phyloP scores from a whole-genome alignment of 1,140 invertebrate genomes.

The Cyclina sinensis region DNA sequence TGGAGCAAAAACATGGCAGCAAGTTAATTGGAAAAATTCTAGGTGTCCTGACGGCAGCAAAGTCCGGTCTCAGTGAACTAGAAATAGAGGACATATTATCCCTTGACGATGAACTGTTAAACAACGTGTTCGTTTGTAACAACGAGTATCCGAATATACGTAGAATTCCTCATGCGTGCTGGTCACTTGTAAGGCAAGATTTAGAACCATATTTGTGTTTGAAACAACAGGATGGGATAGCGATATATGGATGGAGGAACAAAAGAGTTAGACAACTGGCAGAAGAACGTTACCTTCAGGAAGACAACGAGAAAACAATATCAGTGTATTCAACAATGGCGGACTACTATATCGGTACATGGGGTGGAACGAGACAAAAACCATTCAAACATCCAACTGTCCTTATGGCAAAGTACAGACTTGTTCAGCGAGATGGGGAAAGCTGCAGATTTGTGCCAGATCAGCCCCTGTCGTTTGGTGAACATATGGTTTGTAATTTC shows the following conservation, averaged over 20 bases:
- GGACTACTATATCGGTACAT: slow-evolving; percentile 98
- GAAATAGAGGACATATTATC: slow-evolving; percentile 84
- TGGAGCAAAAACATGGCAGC: slow-evolving; percentile 79
- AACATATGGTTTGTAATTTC: slow-evolving; percentile 73
- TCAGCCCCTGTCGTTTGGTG: slow-evolving; percentile 95
- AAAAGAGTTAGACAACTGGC: slow-evolving; percentile 84
- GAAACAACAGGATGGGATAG: slow-evolving; percentile 93
- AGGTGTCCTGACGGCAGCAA: slow-evolving; percentile 88
- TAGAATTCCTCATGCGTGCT: slow-evolving; percentile 77
- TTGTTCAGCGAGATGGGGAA: slow-evolving; percentile 93
- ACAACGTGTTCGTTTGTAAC: slow-evolving; percentile 68
- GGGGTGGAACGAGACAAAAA: slow-evolving; percentile 95
- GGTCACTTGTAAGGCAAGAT: slow-evolving; percentile 91
- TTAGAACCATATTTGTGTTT: slow-evolving; percentile 98
- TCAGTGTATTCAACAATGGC: slow-evolving; percentile 98
- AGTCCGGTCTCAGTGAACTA: slow-evolving; percentile 81
- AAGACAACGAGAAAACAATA: slow-evolving; percentile 94
- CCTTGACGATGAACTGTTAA: slow-evolving; percentile 83
- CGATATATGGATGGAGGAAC: slow-evolving; percentile 80
- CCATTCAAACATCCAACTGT: slow-evolving; percentile 97
- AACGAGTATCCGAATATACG: slow-evolving; percentile 72
- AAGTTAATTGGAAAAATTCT: slow-evolving; percentile 72
- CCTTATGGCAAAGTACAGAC: slow-evolving; percentile 88
- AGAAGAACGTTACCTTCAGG: slow-evolving; percentile 96
- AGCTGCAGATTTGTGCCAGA: slow-evolving; percentile 97